A percentile compares a stretch with the other conserved stretches of the same genome.
Conservation (phyloP, 2,113 vertebrate genomes). For the Rhinolophus sinicus region DNA sequence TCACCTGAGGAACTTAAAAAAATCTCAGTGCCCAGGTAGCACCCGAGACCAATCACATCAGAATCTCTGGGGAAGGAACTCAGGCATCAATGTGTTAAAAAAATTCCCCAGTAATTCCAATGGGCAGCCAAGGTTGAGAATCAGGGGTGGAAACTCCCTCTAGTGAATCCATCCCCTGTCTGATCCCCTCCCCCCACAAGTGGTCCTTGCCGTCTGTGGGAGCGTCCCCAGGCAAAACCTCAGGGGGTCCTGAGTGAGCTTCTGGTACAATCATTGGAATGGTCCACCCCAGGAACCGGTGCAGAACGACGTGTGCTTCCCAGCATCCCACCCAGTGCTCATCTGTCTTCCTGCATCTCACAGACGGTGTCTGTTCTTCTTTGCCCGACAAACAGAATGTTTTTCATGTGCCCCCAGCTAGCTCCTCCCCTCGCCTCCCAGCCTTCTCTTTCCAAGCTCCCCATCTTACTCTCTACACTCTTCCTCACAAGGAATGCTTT, state of each 20-base stretch:
- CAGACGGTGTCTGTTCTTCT: not conserved
- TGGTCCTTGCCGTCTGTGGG: not conserved
- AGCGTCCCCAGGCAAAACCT: not conserved
- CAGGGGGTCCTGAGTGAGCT: not conserved
- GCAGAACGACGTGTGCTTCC: not conserved
- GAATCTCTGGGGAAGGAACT: not conserved
- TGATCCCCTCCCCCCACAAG: too few relatives aligned
- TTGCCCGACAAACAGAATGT: not conserved
- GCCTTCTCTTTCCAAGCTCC: not conserved
- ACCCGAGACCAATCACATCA: not conserved
- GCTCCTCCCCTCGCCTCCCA: not conserved
- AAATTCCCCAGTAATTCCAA: not conserved
- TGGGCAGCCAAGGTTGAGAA: not conserved
- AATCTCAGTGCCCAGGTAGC: too few relatives aligned
- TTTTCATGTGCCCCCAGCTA: not conserved
- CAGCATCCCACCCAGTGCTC: not conserved
- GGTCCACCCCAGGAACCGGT: accelerated
- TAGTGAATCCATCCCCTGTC: not conserved
- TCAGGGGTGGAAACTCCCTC: not conserved
- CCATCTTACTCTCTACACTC: not conserved
- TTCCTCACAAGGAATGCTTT: not conserved
- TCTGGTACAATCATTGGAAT: not conserved
- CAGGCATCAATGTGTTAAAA: not conserved
- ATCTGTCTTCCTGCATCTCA: not conserved
- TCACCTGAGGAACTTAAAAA: not conserved